phyloP scores from a whole-genome alignment of 2,888 invertebrate genomes.

The Dasypogon diadema region DNA sequence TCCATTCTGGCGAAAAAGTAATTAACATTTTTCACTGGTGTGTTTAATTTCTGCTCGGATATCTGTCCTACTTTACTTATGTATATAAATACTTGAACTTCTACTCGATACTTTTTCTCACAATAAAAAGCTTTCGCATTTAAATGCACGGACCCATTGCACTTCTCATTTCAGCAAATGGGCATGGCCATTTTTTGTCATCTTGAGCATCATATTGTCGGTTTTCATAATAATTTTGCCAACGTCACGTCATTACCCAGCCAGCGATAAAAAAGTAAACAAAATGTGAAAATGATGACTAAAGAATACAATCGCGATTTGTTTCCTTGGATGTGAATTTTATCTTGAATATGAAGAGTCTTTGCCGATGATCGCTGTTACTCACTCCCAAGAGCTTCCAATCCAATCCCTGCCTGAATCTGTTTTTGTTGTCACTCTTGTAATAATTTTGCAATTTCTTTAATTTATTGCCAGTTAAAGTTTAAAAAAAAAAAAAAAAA shows the following conservation, averaged over 20 bases:
- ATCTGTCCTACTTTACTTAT: conserved; percentile 47
- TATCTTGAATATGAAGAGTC: background rate
- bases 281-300: background rate
- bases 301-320: conserved; percentile 11
- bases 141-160: conserved; percentile 1
- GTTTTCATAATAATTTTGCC: conserved; percentile 26
- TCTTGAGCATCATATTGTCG: conserved; percentile 11
- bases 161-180: conserved; percentile 35
- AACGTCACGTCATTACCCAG: conserved; percentile 24
- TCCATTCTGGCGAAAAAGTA: conserved; percentile 30
- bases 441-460: conserved; percentile 40
- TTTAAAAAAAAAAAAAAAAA: too few species aligned
- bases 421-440: background rate
- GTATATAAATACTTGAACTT: conserved; percentile 33
- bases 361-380: background rate
- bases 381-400: background rate
- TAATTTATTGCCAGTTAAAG: conserved; percentile 35
- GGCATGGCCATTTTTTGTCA: conserved; percentile 20
- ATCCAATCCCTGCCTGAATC: too few species aligned
- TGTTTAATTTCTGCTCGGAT: conserved; percentile 24
- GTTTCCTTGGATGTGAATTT: background rate
- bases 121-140: conserved; percentile 7
- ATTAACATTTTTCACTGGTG: conserved; percentile 47
- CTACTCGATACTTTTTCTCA: conserved; percentile 11
- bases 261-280: background rate